These are phyloP conservation scores for Spodoptera frugiperda DNA, from an alignment of 1,140 invertebrate species.

Conservation along the genomic window DNA sequence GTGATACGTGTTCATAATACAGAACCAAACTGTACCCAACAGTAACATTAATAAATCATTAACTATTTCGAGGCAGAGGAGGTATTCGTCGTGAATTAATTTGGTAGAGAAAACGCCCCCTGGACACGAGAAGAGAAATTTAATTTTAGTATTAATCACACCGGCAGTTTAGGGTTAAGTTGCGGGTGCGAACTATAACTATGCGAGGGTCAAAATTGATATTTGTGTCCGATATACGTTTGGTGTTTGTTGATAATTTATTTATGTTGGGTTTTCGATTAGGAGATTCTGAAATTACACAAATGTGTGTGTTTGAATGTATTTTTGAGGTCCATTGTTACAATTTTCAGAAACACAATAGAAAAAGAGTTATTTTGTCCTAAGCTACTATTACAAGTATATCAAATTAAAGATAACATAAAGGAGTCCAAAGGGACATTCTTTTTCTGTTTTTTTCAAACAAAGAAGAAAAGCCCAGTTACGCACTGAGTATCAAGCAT, in stretches of 20 bases:
- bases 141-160: conserved; percentile 68
- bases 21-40: conserved; percentile 8
- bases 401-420: too few relatives aligned
- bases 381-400: too few relatives aligned
- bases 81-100: conserved; percentile 70
- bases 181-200: conserved; percentile 35
- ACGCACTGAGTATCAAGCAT: too few relatives aligned
- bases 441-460: too few relatives aligned
- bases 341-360: too few relatives aligned
- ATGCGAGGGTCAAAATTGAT: conserved; percentile 40
- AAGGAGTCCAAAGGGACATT: too few relatives aligned
- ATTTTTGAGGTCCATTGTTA: too few relatives aligned
- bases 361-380: too few relatives aligned
- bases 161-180: conserved; percentile 60
- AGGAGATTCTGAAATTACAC: neutral
- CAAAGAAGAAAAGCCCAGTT: too few relatives aligned
- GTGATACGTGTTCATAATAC: conserved; percentile 18
- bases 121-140: conserved; percentile 64
- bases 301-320: too few relatives aligned
- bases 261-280: neutral
- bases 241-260: neutral
- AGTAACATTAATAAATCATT: conserved; percentile 63
- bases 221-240: conserved; percentile 37
- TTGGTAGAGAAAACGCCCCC: conserved; percentile 68
- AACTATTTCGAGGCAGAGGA: conserved; percentile 60